phyloP scores from a whole-genome alignment of 2,797 vertebrate species.

The Chromis chromis region DNA sequence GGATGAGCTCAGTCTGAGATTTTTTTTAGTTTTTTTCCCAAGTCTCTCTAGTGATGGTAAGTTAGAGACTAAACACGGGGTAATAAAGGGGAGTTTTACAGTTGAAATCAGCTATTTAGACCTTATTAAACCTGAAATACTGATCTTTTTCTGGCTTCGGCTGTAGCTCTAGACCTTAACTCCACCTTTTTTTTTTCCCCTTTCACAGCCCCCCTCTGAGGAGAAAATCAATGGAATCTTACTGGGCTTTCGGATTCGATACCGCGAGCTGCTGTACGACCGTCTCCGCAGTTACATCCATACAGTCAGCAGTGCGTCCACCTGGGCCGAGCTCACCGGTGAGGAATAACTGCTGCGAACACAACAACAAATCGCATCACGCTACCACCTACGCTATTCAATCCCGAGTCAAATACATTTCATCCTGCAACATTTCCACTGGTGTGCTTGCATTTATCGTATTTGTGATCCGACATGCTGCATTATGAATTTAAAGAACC shows the following conservation, averaged over 20 bases:
- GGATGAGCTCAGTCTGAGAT: too few species aligned
- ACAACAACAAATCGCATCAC: neutral
- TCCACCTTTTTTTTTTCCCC: neutral
- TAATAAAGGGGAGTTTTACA: conserved; percentile 13
- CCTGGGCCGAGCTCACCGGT: conserved; percentile 93
- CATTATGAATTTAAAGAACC: neutral
- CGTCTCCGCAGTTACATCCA: conserved; percentile 87
- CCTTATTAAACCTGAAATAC: conserved; percentile 3
- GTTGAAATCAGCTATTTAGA: conserved; percentile 20
- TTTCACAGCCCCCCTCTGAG: conserved; percentile 88
- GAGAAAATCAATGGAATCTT: conserved; percentile 96
- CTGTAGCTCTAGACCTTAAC: conserved; percentile 1
- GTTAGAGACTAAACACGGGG: conserved; percentile 23
- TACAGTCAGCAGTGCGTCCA: conserved; percentile 78
- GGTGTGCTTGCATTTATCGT: neutral
- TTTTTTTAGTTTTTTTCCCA: neutral
- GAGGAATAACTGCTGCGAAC: conserved; percentile 64
- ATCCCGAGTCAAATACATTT: conserved; percentile 1
- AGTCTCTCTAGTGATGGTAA: conserved; percentile 6
- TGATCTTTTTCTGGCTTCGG: neutral
- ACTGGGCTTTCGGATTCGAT: conserved; percentile 93
- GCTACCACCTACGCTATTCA: neutral
- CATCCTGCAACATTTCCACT: neutral
- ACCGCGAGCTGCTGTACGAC: conserved; percentile 91
- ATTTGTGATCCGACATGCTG: neutral